Evolutionary conservation across 2,888 invertebrate genomes (phyloP), one percentile per base, ranked within the genome.

Genomic region (Allophyes oxyacanthae): DNA sequence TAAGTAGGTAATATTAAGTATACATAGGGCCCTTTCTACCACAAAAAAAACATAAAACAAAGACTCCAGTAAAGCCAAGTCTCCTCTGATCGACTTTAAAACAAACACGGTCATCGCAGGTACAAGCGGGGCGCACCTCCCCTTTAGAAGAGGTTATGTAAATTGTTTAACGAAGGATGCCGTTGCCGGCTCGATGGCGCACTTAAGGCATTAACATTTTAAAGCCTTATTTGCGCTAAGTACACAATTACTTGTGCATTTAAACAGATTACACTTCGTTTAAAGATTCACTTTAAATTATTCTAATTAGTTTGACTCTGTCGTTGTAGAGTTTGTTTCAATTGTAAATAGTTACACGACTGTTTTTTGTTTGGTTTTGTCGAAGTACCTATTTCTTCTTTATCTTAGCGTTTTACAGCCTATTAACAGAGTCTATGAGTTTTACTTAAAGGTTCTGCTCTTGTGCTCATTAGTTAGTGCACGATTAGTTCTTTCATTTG

Each of bases 201-300:
- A 89, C 89, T 90, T 86, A 85, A 84, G 73, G 79, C 86, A 89
- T 89, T 91, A 88, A 86, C 90, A 88, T 91, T 89, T 88, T 86
- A 90, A 88, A 87, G 82, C 84, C 84, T 86, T 87, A 88, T 90
- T 89, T 87, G 85, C 83, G 83, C 85, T 85, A 88, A 88, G 87
- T 84, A 88, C 85, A 89, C 89, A 89, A 90, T 92, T 90, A 90
- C 84, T 87, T 83, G 72, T 83, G 81, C 88, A 85, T 88, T 90
- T 85, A 88, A 86, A 88, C 87, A 88, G 87, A 89, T 90, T 89
- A 88, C 84, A 67, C 55, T 46, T 56, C 50, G 58, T 59, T 67
- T 61, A 63, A 62, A 74, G 75, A 75, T 74, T 69, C 69, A 79
- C 77, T 85, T 84, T 84, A 79, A 85, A 83, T 74, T 84, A 83